These are phyloP conservation scores for Caradrina kadenii DNA, from an alignment of 2,888 invertebrate species.

Conservation along the genomic window DNA sequence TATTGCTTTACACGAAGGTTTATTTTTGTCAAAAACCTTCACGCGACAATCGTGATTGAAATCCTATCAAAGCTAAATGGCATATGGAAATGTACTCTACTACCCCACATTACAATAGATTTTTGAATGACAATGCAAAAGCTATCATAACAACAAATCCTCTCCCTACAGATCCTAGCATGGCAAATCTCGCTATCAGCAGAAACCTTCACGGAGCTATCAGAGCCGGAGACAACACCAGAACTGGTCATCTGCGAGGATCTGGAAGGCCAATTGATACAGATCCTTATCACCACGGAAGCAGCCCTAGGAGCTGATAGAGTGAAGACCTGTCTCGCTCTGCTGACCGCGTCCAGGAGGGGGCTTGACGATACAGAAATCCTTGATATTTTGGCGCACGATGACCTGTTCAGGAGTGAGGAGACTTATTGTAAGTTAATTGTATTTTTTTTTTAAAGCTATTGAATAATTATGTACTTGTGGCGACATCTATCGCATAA, in stretches of 20 bases:
- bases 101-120: background rate
- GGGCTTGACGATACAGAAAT: constrained; percentile 96
- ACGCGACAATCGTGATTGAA: background rate
- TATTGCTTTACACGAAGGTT: background rate
- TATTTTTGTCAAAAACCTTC: background rate
- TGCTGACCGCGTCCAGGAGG: constrained; percentile 93
- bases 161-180: constrained; percentile 81
- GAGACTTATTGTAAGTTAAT: constrained; percentile 91
- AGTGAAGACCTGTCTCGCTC: constrained; percentile 92
- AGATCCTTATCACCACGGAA: constrained; percentile 93
- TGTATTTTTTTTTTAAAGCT: background rate
- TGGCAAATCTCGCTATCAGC: constrained; percentile 89
- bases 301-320: constrained; percentile 92
- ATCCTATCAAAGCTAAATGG: background rate
- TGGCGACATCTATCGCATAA: no score
- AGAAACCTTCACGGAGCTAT: constrained; percentile 85
- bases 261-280: constrained; percentile 91
- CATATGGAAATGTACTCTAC: background rate
- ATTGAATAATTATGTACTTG: no score
- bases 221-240: constrained; percentile 81
- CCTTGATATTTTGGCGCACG: constrained; percentile 92
- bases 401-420: constrained; percentile 91
- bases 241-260: constrained; percentile 85
- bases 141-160: no score
- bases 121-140: background rate